Evolutionary conservation across 2,113 vertebrate species (phyloP), one percentile per base, ranked within the genome.

Genomic region (Sphaerodactylus townsendi): DNA sequence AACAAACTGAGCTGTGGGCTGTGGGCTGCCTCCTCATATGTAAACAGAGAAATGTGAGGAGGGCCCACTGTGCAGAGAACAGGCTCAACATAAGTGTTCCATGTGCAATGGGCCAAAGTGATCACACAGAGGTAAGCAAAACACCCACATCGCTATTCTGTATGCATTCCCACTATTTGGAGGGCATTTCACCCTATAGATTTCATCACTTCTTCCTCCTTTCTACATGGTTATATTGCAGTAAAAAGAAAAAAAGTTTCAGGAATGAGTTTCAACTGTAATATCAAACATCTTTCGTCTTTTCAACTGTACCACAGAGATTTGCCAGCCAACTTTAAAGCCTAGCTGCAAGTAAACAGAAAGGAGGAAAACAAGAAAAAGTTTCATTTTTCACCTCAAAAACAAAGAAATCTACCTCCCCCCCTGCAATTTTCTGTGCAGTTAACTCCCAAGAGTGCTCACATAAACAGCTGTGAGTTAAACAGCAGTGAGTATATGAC

Each of bases 321-420:
- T 39, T 11, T 21, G 46, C 62, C 50, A 81, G 73, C 41, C 74
- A 70, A 17, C n/a, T 76, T 50, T 37, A 77, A 76, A 62, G 59
- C 11, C 19, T 71, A 39, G 53, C 68, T 77, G 72, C 79, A 82
- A 56, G 53, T 77, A 86, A 82, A 82, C 50, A 77, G 64, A 77
- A 72, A 70, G 50, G 41, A 77, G 25, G 50, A 75, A 86, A 81
- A 77, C 39, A 86, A 86, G 79, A 81, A 62, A 77, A 41, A 66
- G 69, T 75, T 89, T 70, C 77, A 77, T 85, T 89, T 85, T 39
- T 84, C 65, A 84, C 30, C 44, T 84, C 71, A 46, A 59, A 74
- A 81, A 82, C 83, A 86, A 84, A 69, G 53, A 64, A 75, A 66
- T 59, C 53, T 17, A 28, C 35, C n/a, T 28, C 79, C 64, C 39